Conservation (phyloP, 2,113 vertebrate genomes). For the Cyrtonyx montezumae region DNA sequence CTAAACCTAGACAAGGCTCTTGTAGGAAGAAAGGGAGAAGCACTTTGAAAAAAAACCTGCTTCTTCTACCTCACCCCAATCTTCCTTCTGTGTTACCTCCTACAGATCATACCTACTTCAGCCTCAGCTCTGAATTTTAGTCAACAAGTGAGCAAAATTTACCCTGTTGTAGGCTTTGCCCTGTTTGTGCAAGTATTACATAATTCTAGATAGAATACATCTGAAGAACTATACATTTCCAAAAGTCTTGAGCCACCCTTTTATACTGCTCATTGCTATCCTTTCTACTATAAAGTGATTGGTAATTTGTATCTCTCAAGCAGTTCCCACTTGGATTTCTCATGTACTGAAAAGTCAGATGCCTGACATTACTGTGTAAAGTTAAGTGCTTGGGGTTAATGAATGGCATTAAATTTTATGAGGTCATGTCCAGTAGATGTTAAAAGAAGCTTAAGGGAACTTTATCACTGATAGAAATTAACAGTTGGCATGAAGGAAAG, state of each 20-base stretch:
- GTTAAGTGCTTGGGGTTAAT: constrained; percentile 75
- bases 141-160: neutral
- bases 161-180: neutral
- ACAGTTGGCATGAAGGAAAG: constrained; percentile 55
- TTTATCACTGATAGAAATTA: constrained; percentile 72
- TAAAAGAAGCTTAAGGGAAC: constrained; percentile 70
- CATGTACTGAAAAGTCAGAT: constrained; percentile 63
- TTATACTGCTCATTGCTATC: constrained; percentile 8
- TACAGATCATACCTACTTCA: neutral
- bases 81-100: rapidly evolving
- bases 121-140: neutral
- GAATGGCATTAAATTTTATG: constrained; percentile 76
- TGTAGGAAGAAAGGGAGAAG: neutral
- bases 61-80: neutral
- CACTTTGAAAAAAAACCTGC: neutral
- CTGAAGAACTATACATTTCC: neutral
- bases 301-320: constrained; percentile 66
- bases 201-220: neutral
- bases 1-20: constrained; percentile 30
- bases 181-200: constrained; percentile 2
- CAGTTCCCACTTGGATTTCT: constrained; percentile 71
- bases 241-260: constrained; percentile 21
- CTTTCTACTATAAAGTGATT: constrained; percentile 30
- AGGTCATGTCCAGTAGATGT: constrained; percentile 70
- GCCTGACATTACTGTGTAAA: constrained; percentile 71